Evolutionary conservation across 2,888 invertebrate genomes (phyloP).

Genomic region (Silvanus unidentatus): DNA sequence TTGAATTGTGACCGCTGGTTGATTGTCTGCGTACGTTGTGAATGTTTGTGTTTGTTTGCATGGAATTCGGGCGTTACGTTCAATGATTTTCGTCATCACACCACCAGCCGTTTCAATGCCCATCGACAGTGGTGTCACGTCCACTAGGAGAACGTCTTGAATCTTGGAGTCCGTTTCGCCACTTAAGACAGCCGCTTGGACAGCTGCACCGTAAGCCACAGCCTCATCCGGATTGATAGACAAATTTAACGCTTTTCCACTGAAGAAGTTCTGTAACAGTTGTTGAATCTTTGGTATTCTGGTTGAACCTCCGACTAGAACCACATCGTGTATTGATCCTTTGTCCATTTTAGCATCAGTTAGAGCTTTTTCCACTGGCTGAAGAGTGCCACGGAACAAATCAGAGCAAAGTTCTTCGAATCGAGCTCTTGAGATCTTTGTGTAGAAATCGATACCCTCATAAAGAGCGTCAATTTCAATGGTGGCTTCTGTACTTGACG

Average conservation of each 20-base stretch:
- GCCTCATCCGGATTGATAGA: constrained; percentile 79
- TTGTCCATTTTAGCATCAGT: no score
- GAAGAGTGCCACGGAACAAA: constrained; percentile 65
- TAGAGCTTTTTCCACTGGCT: constrained; percentile 73
- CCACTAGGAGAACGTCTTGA: constrained; percentile 55
- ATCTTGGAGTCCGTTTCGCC: constrained; percentile 58
- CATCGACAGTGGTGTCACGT: constrained; percentile 50
- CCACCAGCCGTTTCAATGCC: constrained; percentile 52
- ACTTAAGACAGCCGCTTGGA: no score
- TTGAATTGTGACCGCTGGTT: no score
- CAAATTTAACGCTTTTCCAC: constrained; percentile 65
- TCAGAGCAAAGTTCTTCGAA: constrained; percentile 73
- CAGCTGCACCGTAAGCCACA: constrained; percentile 72
- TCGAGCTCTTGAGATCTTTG: constrained; percentile 67
- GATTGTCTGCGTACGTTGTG: constrained; percentile 77
- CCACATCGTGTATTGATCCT: constrained; percentile 79
- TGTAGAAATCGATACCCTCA: constrained; percentile 55
- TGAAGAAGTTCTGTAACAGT: constrained; percentile 72
- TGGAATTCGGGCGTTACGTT: constrained; percentile 66
- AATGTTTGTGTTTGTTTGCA: constrained; percentile 70
- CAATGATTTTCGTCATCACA: constrained; percentile 62
- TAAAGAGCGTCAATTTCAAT: constrained; percentile 50
- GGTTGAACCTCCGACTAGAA: constrained; percentile 76
- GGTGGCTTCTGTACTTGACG: constrained; percentile 50
- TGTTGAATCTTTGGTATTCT: constrained; percentile 75